phyloP scores from a whole-genome alignment of 2,797 vertebrate genomes.

The Florisuga fusca region DNA sequence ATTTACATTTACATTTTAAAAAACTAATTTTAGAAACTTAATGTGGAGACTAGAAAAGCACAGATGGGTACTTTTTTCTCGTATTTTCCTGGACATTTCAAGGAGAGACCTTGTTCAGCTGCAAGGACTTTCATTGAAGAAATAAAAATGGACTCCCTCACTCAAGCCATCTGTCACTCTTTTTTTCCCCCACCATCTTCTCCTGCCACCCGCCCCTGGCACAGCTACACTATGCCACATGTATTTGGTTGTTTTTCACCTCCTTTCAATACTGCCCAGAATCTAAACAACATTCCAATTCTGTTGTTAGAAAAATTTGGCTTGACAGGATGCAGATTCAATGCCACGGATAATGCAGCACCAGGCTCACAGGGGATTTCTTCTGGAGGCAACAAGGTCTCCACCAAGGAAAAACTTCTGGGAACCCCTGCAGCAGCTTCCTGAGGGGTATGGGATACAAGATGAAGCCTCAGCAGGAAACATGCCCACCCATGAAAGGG shows the following conservation, averaged over 20 bases:
- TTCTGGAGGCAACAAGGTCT: neutral
- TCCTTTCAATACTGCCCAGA: neutral
- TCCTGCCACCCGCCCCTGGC: neutral
- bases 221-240: neutral
- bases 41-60: neutral
- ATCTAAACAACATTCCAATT: neutral
- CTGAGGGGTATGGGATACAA: neutral
- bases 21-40: conserved; percentile 8
- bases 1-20: neutral
- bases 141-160: neutral
- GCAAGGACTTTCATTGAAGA: neutral
- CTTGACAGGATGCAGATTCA: neutral
- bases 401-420: neutral
- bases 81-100: neutral
- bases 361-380: neutral
- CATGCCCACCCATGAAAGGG: neutral
- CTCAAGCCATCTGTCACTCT: neutral
- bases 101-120: neutral
- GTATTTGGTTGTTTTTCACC: too few relatives aligned
- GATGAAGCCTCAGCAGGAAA: neutral
- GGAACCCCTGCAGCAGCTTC: neutral
- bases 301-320: neutral
- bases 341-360: neutral
- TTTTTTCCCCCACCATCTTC: neutral
- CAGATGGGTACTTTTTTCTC: neutral